Base-by-base conservation (phyloP, 1,140 invertebrate species). In the Zaprionus nigranus region DNA sequence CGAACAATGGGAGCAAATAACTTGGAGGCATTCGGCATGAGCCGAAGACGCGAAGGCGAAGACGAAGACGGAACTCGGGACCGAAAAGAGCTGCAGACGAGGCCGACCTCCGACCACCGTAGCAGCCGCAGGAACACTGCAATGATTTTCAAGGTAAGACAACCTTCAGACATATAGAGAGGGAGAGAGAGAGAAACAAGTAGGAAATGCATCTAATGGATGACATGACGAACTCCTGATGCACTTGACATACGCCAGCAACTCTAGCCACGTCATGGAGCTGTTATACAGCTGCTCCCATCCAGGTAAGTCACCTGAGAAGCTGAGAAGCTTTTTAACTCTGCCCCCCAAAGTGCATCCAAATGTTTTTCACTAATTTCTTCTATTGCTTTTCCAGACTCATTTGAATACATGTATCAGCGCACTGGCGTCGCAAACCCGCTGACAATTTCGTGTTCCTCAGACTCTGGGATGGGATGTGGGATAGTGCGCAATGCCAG, bases 1-100 rank as follows among this genome's bases (percentile, higher is more conserved):
- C 78, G 78, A 90, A 88, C 85, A 88, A 88, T 88, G 85, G 85
- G 85, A 88, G 85, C 85, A 88, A 88, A 88, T 90, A 88, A 85
- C 86, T 88, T 82, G 81, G 81, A 81, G 81, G 86, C 85, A 90
- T 84, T 75, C 79, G 84, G 70, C 65, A 70, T 63, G 30, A 70
- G 75, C 65, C 71, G 65, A 68, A 74, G 71, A 68, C 57, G 36
- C 71, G 65, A 68, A 74, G 71, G 62, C 57, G 36, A 17, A 24
- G 24, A 26, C 43, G 56, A 60, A 30, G 30, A 58, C 54, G 54
- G 53, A 40, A 43, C 22, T 13, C 12, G 2, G 26, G 26, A 17
- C 24, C 24, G n/a, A 20, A 28, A 1, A 24, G 15, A 11, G 20
- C n/a, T 26, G 63, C 5, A 22, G 22, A 53, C 20, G 22, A 46